A percentile compares a stretch with the other conserved stretches of the same genome.
phyloP scores from a whole-genome alignment of 2,113 vertebrate genomes.

The Chaetodon trifascialis region DNA sequence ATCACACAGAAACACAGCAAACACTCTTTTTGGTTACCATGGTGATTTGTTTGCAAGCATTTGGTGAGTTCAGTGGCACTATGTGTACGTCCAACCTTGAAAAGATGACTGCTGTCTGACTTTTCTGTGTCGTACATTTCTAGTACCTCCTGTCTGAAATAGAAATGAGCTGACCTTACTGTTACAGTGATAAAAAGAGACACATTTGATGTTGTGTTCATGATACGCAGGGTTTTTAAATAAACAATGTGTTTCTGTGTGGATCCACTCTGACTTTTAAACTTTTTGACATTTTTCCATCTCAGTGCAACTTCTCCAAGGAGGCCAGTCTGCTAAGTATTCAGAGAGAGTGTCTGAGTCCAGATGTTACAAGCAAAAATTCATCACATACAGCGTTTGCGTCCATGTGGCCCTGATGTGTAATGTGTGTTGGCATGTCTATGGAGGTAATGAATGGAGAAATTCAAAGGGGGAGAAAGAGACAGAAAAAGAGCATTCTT shows the following conservation, averaged over 20 bases:
- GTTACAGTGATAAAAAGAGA: background rate
- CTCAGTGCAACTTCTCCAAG: conserved; percentile 19
- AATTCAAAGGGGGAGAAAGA: conserved; percentile 2
- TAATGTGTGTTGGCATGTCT: background rate
- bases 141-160: background rate
- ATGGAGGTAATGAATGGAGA: background rate
- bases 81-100: background rate
- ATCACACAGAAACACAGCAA: background rate
- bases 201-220: background rate
- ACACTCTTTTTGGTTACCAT: background rate
- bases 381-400: conserved; percentile 19
- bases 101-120: background rate
- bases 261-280: conserved; percentile 29
- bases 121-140: background rate
- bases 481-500: background rate
- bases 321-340: background rate
- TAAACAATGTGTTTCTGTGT: conserved; percentile 16
- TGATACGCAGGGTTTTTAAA: conserved; percentile 7
- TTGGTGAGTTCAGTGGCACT: too few species aligned
- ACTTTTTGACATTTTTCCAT: conserved; percentile 49
- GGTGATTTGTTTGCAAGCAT: background rate
- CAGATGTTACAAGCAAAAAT: conserved; percentile 49
- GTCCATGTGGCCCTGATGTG: background rate
- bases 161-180: background rate
- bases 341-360: conserved; percentile 10